Conservation (phyloP, 2,888 invertebrate genomes). For the Trissonchulus sp. region DNA sequence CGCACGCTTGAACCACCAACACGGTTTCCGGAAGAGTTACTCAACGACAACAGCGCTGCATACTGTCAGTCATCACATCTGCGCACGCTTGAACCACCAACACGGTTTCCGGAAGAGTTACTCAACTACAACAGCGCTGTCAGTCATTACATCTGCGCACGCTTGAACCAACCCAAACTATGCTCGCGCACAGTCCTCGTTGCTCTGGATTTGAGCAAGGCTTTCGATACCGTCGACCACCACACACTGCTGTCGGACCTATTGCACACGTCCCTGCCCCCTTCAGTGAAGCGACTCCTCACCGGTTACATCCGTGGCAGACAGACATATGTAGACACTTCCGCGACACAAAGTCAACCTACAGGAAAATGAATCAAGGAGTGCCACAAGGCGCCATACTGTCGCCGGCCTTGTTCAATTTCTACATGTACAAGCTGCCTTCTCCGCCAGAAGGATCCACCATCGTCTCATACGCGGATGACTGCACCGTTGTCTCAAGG, state of each 20-base stretch:
- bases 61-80: background rate
- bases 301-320: background rate
- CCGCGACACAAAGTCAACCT: constrained; percentile 14
- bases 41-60: background rate
- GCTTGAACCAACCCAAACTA: constrained; percentile 14
- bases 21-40: too few species aligned
- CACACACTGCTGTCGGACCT: background rate
- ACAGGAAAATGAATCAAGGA: background rate
- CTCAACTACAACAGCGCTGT: background rate
- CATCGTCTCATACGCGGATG: too few species aligned
- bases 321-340: constrained; percentile 10
- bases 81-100: background rate
- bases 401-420: constrained; percentile 12
- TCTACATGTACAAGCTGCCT: background rate
- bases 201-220: constrained; percentile 3
- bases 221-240: constrained; percentile 15
- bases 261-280: background rate
- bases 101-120: constrained; percentile 12
- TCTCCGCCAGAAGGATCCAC: too few species aligned
- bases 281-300: background rate
- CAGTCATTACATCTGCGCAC: background rate
- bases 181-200: background rate
- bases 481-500: too few species aligned
- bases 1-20: too few species aligned
- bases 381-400: constrained; percentile 19